Conservation (phyloP, 2,113 vertebrate genomes). For the Noturus placidus region DNA sequence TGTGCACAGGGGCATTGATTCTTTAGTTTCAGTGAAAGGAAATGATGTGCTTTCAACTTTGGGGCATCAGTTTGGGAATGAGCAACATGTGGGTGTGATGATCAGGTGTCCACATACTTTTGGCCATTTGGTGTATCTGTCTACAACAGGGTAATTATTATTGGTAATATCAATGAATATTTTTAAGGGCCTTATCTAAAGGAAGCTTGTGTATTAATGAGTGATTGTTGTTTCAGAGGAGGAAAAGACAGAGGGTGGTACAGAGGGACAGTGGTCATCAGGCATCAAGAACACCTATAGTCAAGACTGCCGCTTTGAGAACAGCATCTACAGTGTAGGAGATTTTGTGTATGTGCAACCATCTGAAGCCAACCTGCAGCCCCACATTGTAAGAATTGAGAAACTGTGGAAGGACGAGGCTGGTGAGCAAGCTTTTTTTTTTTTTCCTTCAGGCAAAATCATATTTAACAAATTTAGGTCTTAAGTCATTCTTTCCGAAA, state of each 20-base stretch:
- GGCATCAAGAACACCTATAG: slow-evolving; percentile 84
- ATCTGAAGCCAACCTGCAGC: slow-evolving; percentile 84
- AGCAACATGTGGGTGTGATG: background rate
- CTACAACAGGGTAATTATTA: background rate
- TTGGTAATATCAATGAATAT: background rate
- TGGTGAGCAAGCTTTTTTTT: slow-evolving; percentile 69
- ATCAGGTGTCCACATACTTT: background rate
- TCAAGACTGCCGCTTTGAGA: slow-evolving; percentile 93
- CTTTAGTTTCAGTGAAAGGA: background rate
- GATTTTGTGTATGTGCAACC: slow-evolving; percentile 95
- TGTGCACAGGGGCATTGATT: background rate
- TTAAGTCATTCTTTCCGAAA: background rate
- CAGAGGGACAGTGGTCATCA: slow-evolving; percentile 77
- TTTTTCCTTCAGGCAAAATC: background rate
- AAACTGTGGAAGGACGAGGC: slow-evolving; percentile 92
- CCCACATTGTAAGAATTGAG: slow-evolving; percentile 96
- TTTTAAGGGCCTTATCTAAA: background rate
- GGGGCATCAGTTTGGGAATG: background rate
- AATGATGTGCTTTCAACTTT: background rate
- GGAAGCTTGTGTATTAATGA: background rate
- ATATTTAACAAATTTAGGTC: background rate
- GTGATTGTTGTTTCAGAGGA: slow-evolving; percentile 71
- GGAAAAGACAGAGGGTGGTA: slow-evolving; percentile 81
- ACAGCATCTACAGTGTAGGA: slow-evolving; percentile 90
- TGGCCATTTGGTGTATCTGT: background rate